These are phyloP conservation scores for Netelia virgata DNA, from an alignment of 2,888 invertebrate genomes.

Conservation along the genomic window DNA sequence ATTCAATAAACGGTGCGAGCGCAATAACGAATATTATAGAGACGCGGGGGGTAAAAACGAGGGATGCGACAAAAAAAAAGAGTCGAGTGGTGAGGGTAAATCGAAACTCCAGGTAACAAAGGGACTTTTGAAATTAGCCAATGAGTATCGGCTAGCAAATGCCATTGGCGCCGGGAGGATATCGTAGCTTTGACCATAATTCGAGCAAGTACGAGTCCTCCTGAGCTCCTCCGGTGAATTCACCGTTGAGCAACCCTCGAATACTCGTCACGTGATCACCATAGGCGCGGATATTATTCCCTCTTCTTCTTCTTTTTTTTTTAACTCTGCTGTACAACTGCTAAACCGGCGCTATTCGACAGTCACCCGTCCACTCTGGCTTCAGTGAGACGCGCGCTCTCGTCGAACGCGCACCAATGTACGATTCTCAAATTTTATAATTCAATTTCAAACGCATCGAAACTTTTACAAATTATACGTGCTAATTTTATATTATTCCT, in stretches of 20 bases:
- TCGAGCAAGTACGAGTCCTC: conserved; percentile 33
- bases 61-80: neutral
- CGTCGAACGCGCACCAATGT: conserved; percentile 23
- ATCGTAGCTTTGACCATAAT: conserved; percentile 20
- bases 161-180: conserved; percentile 15
- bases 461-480: neutral
- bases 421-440: neutral
- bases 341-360: neutral
- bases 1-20: neutral
- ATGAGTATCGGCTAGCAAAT: conserved; percentile 5
- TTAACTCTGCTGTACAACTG: neutral
- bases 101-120: neutral
- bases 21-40: conserved; percentile 14
- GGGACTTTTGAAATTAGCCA: neutral
- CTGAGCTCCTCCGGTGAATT: conserved; percentile 16
- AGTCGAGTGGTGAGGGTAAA: neutral
- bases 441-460: neutral
- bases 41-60: neutral
- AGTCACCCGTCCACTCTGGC: conserved; percentile 4
- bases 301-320: neutral
- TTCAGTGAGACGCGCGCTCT: conserved; percentile 60
- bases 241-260: conserved; percentile 63
- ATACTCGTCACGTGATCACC: conserved; percentile 41
- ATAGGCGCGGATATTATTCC: conserved; percentile 34
- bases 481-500: neutral